Conservation (phyloP, 2,797 vertebrate genomes). For the Fringilla coelebs region DNA sequence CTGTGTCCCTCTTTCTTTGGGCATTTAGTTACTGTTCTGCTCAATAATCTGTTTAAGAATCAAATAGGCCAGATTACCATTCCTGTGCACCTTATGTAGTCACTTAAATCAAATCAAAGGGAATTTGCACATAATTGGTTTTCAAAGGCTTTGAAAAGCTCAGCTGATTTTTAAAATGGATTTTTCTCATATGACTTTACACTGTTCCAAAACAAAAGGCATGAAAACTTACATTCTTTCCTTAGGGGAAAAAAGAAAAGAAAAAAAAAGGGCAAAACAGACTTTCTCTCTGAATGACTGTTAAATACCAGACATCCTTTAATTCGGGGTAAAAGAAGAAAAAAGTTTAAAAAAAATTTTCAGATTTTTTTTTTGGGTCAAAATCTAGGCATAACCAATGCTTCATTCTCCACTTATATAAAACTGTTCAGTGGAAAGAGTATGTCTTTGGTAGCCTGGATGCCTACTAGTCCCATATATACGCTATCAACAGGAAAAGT, state of each 20-base stretch:
- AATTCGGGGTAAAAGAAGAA: not conserved
- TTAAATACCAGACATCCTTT: not conserved
- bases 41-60: constrained; percentile 17
- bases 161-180: not conserved
- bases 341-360: not conserved
- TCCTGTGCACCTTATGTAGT: not conserved
- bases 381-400: not conserved
- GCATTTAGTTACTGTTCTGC: not conserved
- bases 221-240: not conserved
- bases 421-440: not conserved
- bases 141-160: not conserved
- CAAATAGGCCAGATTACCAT: not conserved
- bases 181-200: not conserved
- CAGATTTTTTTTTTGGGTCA: not conserved
- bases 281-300: not conserved
- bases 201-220: not conserved
- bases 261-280: not conserved
- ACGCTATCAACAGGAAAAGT: not conserved
- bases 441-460: not conserved
- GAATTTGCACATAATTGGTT: not conserved
- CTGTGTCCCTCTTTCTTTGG: not conserved
- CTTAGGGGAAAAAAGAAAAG: not conserved
- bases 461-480: not conserved
- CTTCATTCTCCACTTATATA: not conserved
- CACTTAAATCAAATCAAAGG: constrained; percentile 15